A percentile compares a stretch with the other conserved stretches of the same genome.
These are phyloP conservation scores for Prunella fulvescens DNA, from an alignment of 2,113 vertebrate genomes.

Conservation along the genomic window DNA sequence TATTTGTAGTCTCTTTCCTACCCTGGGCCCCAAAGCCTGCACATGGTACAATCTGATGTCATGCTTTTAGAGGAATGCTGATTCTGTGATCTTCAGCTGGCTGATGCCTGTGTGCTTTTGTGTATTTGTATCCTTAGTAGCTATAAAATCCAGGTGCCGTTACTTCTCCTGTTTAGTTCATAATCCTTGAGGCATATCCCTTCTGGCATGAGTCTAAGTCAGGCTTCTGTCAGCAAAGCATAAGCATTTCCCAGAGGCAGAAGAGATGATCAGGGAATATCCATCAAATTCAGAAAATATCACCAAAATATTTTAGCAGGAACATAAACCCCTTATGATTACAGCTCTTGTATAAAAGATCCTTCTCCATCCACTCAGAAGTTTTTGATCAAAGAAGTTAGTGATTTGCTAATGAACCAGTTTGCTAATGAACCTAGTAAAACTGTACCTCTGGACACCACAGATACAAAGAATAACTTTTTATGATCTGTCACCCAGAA, in stretches of 20 bases:
- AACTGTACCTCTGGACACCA: background rate
- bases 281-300: background rate
- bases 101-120: background rate
- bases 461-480: background rate
- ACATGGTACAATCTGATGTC: background rate
- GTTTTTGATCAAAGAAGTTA: background rate
- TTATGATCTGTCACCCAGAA: background rate
- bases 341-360: background rate
- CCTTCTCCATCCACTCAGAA: background rate
- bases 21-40: background rate
- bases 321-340: background rate
- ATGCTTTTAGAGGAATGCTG: background rate
- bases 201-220: background rate
- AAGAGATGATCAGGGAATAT: background rate
- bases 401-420: background rate
- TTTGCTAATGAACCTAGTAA: background rate
- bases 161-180: background rate
- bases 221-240: background rate
- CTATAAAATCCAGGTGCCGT: background rate
- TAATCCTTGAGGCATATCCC: background rate
- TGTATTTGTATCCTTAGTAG: background rate
- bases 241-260: background rate
- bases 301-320: background rate
- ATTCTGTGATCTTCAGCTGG: background rate
- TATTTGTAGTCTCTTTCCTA: background rate